Evolutionary conservation across 1,140 invertebrate species (phyloP).

Genomic region (Brachionus angularis): DNA sequence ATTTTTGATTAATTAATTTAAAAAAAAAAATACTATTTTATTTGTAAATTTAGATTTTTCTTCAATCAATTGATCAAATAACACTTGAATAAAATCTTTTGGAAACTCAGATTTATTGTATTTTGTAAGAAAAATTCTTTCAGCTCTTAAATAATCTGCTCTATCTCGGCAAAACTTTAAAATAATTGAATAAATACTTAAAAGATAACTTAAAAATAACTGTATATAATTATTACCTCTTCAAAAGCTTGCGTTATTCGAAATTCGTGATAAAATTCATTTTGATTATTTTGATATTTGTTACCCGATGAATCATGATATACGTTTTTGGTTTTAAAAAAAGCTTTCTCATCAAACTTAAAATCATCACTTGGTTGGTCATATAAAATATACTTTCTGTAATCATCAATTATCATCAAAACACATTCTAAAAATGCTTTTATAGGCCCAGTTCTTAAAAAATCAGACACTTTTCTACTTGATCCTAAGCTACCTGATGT

Average conservation of each 20-base stretch:
- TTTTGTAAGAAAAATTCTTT: background rate
- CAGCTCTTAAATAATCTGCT: conserved; percentile 3
- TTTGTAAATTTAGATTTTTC: conserved; percentile 10
- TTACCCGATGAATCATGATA: background rate
- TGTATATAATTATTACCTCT: background rate
- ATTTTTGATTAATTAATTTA: background rate
- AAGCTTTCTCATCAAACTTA: conserved; percentile 32
- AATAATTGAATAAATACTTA: background rate
- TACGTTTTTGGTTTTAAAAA: conserved; percentile 31
- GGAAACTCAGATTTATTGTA: background rate
- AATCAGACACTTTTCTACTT: background rate
- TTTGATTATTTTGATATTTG: conserved; percentile 1
- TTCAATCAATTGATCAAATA: background rate
- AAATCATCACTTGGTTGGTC: conserved; percentile 11
- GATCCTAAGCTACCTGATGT: background rate
- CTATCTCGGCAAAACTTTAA: conserved; percentile 33
- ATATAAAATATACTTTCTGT: conserved; percentile 25
- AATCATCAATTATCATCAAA: conserved; percentile 40
- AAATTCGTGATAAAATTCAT: conserved; percentile 41
- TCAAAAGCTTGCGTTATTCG: conserved; percentile 34
- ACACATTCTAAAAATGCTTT: conserved; percentile 29
- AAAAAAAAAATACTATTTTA: conserved; percentile 10
- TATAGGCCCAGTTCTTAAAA: background rate
- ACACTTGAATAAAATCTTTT: conserved; percentile 29
- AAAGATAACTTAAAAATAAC: background rate